phyloP scores from a whole-genome alignment of 1,140 invertebrate species.

The Grapholita molesta region DNA sequence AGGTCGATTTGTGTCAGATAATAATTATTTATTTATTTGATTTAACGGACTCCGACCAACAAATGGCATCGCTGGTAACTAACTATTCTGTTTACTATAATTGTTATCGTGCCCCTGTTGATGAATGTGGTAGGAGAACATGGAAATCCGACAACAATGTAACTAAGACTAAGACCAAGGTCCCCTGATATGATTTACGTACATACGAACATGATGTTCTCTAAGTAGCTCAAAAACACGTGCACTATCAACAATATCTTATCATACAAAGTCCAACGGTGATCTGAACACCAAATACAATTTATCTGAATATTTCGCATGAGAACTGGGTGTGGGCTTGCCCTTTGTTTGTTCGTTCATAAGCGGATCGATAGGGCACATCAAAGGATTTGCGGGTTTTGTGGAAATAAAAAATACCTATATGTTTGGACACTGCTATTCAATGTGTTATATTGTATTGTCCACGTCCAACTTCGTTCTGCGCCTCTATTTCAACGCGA shows the following conservation, averaged over 20 bases:
- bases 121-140: background rate
- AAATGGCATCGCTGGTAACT: background rate
- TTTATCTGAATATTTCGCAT: constrained; percentile 6
- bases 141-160: background rate
- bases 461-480: background rate
- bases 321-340: constrained; percentile 8
- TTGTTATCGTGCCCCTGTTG: background rate
- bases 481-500: background rate
- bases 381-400: constrained; percentile 18
- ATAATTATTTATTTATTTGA: no score
- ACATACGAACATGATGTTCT: background rate
- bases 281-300: background rate
- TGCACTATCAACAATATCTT: background rate
- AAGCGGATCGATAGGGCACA: constrained; percentile 10
- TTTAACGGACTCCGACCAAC: background rate
- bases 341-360: constrained; percentile 12
- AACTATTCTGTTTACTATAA: no score
- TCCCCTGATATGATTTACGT: background rate
- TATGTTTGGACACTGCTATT: background rate
- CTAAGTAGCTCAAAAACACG: background rate
- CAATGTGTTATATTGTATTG: background rate
- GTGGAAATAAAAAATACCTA: background rate
- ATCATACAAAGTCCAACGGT: background rate
- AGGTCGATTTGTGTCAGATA: no score
- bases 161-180: constrained; percentile 4